phyloP scores from a whole-genome alignment of 2,113 vertebrate genomes.

The Dasyurus viverrinus region DNA sequence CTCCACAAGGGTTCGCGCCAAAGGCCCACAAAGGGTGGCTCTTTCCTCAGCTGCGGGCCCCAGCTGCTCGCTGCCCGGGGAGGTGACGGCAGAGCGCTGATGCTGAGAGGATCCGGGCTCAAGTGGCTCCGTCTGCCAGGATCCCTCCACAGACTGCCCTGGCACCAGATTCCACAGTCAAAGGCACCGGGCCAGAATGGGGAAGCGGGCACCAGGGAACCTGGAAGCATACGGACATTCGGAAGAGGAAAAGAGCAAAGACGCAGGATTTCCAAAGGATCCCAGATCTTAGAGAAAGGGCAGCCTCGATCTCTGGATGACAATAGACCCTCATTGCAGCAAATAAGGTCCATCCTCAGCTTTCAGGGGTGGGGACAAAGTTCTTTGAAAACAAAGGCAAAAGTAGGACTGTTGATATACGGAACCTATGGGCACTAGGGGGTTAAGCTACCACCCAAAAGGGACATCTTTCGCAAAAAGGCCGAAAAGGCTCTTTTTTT shows the following conservation, averaged over 20 bases:
- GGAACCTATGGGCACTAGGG: neutral
- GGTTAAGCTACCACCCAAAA: rapidly evolving
- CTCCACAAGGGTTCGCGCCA: neutral
- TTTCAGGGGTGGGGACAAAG: neutral
- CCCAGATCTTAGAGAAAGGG: neutral
- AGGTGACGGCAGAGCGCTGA: neutral
- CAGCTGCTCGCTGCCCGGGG: neutral
- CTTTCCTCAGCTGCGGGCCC: neutral
- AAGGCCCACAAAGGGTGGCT: neutral
- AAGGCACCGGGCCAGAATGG: neutral
- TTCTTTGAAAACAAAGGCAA: neutral
- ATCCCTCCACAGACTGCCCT: neutral
- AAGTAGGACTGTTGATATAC: rapidly evolving
- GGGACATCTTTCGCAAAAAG: rapidly evolving
- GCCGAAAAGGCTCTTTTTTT: neutral
- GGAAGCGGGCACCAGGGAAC: no score
- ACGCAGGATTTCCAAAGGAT: no score
- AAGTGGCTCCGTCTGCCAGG: neutral
- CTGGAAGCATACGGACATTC: neutral
- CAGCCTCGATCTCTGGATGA: no score
- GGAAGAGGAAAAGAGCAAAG: neutral
- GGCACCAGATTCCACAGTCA: no score
- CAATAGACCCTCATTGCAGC: neutral
- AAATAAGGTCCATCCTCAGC: neutral
- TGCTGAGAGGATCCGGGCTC: neutral